These are phyloP conservation scores for Aspidapion aeneum DNA, from an alignment of 2,888 invertebrate species.

Conservation along the genomic window DNA sequence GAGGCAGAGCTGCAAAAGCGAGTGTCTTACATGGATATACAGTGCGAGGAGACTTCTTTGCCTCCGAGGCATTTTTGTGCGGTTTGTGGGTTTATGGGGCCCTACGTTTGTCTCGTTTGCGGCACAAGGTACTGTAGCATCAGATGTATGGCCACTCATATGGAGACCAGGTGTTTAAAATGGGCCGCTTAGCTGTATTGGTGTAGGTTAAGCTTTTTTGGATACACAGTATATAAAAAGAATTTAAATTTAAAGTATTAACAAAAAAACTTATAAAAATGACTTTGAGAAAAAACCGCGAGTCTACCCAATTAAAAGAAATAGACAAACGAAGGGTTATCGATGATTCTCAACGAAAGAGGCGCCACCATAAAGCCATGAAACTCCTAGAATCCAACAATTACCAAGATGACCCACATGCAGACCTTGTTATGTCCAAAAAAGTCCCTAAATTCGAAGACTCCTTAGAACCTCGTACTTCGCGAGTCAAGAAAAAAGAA, in stretches of 20 bases:
- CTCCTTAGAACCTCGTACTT: slow-evolving; percentile 69
- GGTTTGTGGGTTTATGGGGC: slow-evolving; percentile 92
- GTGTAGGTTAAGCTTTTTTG: too few relatives aligned
- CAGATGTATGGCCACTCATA: slow-evolving; percentile 89
- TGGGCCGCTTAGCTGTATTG: slow-evolving; percentile 93
- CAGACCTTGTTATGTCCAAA: slow-evolving; percentile 92
- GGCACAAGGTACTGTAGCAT: slow-evolving; percentile 90
- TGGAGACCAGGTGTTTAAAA: slow-evolving; percentile 93
- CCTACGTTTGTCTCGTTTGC: slow-evolving; percentile 92
- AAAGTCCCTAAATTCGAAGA: slow-evolving; percentile 97
- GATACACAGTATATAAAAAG: too few relatives aligned
- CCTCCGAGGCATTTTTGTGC: slow-evolving; percentile 93
- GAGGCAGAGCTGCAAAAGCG: slow-evolving; percentile 65
- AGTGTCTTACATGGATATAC: slow-evolving; percentile 79
- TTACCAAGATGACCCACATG: slow-evolving; percentile 97
- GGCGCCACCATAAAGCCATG: slow-evolving; percentile 85
- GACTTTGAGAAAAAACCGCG: too few relatives aligned
- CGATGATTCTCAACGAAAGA: slow-evolving; percentile 84
- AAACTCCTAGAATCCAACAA: slow-evolving; percentile 96
- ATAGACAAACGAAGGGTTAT: slow-evolving; percentile 78
- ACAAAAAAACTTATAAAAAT: too few relatives aligned
- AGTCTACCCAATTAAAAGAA: slow-evolving; percentile 80
- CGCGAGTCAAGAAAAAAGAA: slow-evolving; percentile 64
- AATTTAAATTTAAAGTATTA: too few relatives aligned
- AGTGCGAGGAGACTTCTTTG: slow-evolving; percentile 76